Conservation (phyloP, 2,113 vertebrate genomes). For the Sinocyclocheilus rhinocerous region DNA sequence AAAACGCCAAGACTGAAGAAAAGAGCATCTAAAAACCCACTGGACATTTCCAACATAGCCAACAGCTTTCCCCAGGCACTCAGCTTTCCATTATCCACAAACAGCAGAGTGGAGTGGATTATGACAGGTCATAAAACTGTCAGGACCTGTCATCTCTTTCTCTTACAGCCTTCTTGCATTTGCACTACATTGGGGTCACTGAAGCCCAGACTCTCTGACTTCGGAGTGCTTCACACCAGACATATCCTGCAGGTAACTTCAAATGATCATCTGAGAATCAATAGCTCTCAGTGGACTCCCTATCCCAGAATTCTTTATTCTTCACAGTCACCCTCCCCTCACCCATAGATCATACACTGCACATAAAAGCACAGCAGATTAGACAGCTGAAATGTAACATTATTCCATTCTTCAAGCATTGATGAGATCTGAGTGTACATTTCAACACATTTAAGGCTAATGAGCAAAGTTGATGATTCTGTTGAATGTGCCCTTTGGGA, state of each 20-base stretch:
- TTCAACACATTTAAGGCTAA: constrained; percentile 47
- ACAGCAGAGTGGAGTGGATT: constrained; percentile 47
- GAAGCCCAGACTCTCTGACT: not conserved
- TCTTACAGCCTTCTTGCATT: constrained; percentile 38
- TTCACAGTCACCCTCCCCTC: constrained; percentile 38
- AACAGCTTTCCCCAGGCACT: constrained; percentile 45
- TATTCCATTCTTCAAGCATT: not conserved
- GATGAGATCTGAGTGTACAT: not conserved
- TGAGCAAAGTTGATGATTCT: constrained; percentile 48
- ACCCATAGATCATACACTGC: constrained; percentile 3
- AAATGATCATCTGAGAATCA: constrained; percentile 56
- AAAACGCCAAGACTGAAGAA: not conserved
- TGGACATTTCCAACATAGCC: constrained; percentile 49
- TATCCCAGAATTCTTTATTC: constrained; percentile 53
- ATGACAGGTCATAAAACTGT: constrained; percentile 60
- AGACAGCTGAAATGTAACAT: constrained; percentile 14
- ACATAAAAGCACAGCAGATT: constrained; percentile 50
- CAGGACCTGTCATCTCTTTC: constrained; percentile 44
- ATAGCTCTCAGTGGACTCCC: constrained; percentile 38
- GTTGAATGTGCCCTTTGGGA: constrained; percentile 61
- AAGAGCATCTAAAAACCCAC: constrained; percentile 31
- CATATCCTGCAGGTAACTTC: constrained; percentile 45
- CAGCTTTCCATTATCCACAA: constrained; percentile 48
- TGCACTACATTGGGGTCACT: constrained; percentile 46
- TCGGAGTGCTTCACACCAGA: constrained; percentile 18